Conservation (phyloP, 2,888 invertebrate genomes). For the Silvanus unidentatus region DNA sequence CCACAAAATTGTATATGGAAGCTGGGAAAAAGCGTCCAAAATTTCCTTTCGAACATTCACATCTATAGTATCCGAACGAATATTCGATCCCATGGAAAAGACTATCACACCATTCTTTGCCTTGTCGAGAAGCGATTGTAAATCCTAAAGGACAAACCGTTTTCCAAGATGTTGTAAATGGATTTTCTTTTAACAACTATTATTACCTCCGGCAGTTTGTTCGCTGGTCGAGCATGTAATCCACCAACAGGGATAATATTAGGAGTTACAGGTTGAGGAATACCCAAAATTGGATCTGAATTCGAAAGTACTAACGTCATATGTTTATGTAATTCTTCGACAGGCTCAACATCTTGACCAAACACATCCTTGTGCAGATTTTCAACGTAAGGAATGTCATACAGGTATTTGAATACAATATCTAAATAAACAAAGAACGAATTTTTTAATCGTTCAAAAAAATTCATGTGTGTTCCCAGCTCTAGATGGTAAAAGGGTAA, state of each 20-base stretch:
- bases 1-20: slow-evolving; percentile 43
- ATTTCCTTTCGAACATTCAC: slow-evolving; percentile 23
- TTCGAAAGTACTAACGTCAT: slow-evolving; percentile 30
- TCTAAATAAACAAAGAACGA: slow-evolving; percentile 14
- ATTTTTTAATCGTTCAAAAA: slow-evolving; percentile 24
- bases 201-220: slow-evolving; percentile 24
- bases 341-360: slow-evolving; percentile 17
- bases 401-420: neutral
- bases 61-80: slow-evolving; percentile 32
- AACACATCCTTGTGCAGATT: slow-evolving; percentile 19
- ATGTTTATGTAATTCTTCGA: slow-evolving; percentile 22
- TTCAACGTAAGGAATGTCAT: slow-evolving; percentile 11
- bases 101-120: slow-evolving; percentile 40
- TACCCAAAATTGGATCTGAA: slow-evolving; percentile 28
- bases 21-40: slow-evolving; percentile 35
- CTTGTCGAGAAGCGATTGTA: slow-evolving; percentile 34
- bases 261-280: slow-evolving; percentile 31
- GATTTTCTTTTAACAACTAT: neutral
- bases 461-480: slow-evolving; percentile 23
- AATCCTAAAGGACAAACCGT: slow-evolving; percentile 23
- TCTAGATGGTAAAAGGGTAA: slow-evolving; percentile 22
- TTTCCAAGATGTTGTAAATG: neutral
- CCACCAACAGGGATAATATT: slow-evolving; percentile 37
- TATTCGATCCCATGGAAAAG: slow-evolving; percentile 41
- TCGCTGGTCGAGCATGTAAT: slow-evolving; percentile 27